Evolutionary conservation across 2,113 vertebrate genomes (phyloP).

Genomic region (Erinaceus europaeus): DNA sequence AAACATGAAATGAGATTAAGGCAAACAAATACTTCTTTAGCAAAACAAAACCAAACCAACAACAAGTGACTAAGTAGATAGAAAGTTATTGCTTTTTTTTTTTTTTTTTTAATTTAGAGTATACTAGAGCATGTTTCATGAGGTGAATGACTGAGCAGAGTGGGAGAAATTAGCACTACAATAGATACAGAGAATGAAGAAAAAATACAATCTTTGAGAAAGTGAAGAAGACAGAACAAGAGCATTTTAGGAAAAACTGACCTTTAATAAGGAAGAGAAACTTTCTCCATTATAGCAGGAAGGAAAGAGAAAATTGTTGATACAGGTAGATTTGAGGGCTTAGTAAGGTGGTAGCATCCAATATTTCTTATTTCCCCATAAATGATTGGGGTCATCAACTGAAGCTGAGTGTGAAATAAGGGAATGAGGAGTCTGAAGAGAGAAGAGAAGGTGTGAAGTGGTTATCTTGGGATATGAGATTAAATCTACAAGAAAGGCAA

Average conservation of each 20-base stretch:
- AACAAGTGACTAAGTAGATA: not conserved
- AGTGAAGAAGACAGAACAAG: not conserved
- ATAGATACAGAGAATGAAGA: not conserved
- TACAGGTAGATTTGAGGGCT: not conserved
- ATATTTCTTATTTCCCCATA: not conserved
- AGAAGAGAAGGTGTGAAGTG: not conserved
- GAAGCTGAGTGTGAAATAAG: not conserved
- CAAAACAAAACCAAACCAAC: not conserved
- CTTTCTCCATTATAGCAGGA: not conserved
- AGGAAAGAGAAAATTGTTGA: not conserved
- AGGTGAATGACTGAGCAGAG: not conserved
- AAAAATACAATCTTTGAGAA: slow-evolving; percentile 11
- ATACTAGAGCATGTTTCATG: not conserved
- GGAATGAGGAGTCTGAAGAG: not conserved
- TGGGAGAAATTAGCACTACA: not conserved
- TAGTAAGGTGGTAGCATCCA: not conserved
- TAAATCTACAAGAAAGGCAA: not conserved
- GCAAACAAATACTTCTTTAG: not conserved
- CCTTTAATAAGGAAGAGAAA: not conserved
- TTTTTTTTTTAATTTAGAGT: not conserved
- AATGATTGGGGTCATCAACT: not conserved
- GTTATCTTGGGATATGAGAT: not conserved
- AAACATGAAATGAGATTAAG: not conserved
- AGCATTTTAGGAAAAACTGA: not conserved
- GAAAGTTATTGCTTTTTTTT: not conserved